Evolutionary conservation across 2,797 vertebrate genomes (phyloP).

Genomic region (Arrhamphus sclerolepis): DNA sequence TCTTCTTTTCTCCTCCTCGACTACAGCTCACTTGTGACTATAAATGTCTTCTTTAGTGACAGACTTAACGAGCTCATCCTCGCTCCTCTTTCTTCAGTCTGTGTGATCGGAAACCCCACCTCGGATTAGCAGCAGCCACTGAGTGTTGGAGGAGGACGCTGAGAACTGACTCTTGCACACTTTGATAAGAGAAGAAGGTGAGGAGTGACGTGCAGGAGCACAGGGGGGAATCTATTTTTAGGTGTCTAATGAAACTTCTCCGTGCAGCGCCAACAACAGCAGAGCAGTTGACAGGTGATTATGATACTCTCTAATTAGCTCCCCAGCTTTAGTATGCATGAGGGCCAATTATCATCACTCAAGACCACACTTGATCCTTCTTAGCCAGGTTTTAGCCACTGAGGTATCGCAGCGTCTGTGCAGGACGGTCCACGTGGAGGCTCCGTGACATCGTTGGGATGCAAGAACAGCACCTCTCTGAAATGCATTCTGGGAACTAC

Average conservation of each 20-base stretch:
- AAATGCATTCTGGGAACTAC: too few relatives aligned
- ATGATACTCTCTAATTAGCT: constrained; percentile 73
- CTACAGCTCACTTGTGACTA: constrained; percentile 23
- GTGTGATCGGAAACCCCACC: constrained; percentile 49
- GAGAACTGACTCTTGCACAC: constrained; percentile 15
- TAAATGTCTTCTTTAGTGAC: constrained; percentile 41
- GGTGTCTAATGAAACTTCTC: constrained; percentile 58
- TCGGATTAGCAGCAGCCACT: constrained; percentile 58
- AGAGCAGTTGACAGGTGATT: constrained; percentile 66
- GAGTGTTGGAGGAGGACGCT: constrained; percentile 16
- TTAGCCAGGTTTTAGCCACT: neutral
- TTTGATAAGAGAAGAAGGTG: constrained; percentile 68
- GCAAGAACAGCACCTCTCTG: too few relatives aligned
- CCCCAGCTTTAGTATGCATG: constrained; percentile 36
- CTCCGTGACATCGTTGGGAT: neutral
- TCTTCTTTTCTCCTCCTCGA: neutral
- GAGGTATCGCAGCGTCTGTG: neutral
- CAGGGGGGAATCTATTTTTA: constrained; percentile 71
- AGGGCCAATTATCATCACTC: constrained; percentile 56
- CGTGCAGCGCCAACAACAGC: constrained; percentile 32
- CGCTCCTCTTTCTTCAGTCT: constrained; percentile 2
- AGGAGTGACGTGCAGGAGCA: constrained; percentile 61
- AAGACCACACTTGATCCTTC: constrained; percentile 21
- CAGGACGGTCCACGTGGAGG: neutral
- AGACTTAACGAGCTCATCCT: constrained; percentile 22